phyloP scores from a whole-genome alignment of 1,140 invertebrate genomes.

The Tachypleus tridentatus region DNA sequence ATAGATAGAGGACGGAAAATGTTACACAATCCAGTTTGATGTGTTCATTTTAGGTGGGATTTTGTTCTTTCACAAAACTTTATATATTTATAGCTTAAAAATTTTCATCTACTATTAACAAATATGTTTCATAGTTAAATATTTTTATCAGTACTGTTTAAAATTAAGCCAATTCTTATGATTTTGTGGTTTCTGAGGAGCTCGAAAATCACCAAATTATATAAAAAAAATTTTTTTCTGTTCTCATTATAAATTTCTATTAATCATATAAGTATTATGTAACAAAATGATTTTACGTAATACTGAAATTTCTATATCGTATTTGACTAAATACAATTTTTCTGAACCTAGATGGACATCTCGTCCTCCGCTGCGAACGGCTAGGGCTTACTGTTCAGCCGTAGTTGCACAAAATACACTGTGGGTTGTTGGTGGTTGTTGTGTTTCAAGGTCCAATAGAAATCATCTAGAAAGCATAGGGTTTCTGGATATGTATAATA shows the following conservation, averaged over 20 bases:
- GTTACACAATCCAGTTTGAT: no score
- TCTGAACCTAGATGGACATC: slow-evolving; percentile 7
- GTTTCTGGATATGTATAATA: no score
- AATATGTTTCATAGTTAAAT: no score
- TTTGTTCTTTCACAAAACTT: no score
- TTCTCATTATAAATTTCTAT: not conserved
- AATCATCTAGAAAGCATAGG: no score
- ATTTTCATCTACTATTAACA: no score
- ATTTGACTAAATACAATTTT: not conserved
- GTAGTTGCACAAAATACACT: slow-evolving; percentile 2
- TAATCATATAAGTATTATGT: not conserved
- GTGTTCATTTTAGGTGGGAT: no score
- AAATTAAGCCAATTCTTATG: not conserved
- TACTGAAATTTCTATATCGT: not conserved
- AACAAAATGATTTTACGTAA: not conserved
- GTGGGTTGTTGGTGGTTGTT: slow-evolving; percentile 9
- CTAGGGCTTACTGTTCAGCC: slow-evolving; percentile 8
- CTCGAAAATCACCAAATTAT: slow-evolving; percentile 4
- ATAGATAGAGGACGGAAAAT: no score
- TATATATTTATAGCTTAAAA: no score
- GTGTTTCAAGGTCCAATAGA: no score
- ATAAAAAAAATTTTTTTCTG: slow-evolving; percentile 5
- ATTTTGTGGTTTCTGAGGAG: not conserved
- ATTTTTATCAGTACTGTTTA: no score
- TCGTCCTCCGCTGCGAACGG: slow-evolving; percentile 13